Percentiles rank a stretch among this genome's conserved stretches.
Conservation (phyloP, 2,113 vertebrate genomes). For the Melierax canorus region DNA sequence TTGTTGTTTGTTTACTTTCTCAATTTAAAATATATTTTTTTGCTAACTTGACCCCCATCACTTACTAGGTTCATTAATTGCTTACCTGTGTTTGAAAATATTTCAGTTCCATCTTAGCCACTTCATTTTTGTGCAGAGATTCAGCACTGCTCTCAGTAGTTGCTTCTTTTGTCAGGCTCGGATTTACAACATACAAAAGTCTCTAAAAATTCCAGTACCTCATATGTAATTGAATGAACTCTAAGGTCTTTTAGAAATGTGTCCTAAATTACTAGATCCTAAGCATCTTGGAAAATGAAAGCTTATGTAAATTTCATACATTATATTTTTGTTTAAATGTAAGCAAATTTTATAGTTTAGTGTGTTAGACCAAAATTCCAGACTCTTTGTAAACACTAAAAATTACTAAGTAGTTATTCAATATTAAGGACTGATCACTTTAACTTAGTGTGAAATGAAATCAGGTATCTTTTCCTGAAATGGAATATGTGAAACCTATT, state of each 20-base stretch:
- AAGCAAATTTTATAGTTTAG: neutral
- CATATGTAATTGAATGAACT: neutral
- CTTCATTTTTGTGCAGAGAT: neutral
- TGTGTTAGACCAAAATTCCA: neutral
- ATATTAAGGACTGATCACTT: neutral
- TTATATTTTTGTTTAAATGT: neutral
- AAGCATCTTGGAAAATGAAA: neutral
- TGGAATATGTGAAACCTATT: neutral
- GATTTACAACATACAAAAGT: neutral
- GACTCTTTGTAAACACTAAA: neutral
- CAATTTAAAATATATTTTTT: neutral
- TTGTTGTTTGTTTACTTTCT: neutral
- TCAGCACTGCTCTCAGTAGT: neutral
- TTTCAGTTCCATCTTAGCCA: neutral
- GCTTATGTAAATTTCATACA: neutral
- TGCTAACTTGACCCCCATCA: neutral
- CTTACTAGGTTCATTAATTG: neutral
- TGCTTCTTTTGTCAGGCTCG: neutral
- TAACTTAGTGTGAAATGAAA: neutral
- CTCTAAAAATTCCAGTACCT: neutral
- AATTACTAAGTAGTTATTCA: neutral
- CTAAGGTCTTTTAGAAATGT: neutral
- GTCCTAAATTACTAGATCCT: neutral
- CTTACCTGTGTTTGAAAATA: neutral
- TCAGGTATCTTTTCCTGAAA: neutral